These are phyloP conservation scores for Timandra comae DNA, from an alignment of 2,888 invertebrate species.

Conservation along the genomic window DNA sequence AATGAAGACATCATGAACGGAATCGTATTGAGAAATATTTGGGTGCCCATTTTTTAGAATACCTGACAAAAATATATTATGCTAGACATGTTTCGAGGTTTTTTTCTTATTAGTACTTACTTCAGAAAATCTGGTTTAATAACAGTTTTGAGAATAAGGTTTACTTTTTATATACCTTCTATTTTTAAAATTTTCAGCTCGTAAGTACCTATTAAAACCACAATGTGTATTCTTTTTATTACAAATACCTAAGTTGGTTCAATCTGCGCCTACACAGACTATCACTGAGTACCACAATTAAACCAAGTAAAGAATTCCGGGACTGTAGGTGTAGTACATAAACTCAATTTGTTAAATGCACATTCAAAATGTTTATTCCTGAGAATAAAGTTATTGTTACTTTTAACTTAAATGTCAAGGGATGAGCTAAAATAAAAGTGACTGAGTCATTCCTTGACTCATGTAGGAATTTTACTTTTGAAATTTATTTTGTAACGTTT, in stretches of 20 bases:
- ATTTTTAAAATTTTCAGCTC: no score
- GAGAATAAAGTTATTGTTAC: not conserved
- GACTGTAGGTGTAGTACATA: constrained; percentile 16
- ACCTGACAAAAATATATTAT: no score
- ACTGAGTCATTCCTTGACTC: constrained; percentile 19
- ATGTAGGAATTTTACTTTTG: no score
- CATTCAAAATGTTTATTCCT: constrained; percentile 1
- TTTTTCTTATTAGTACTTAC: no score
- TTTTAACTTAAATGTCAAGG: not conserved
- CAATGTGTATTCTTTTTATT: no score
- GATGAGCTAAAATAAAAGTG: not conserved
- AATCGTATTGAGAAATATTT: no score
- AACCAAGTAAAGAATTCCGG: constrained; percentile 16
- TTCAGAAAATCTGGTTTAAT: no score
- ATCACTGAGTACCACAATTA: constrained; percentile 25
- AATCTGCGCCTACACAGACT: constrained; percentile 28
- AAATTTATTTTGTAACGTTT: no score
- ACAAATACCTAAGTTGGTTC: constrained; percentile 10
- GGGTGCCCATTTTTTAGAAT: no score
- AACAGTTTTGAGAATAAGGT: not conserved
- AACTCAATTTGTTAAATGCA: constrained; percentile 16
- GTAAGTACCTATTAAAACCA: no score
- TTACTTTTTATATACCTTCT: no score
- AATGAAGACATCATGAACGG: constrained; percentile 71
- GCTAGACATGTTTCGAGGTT: no score